Evolutionary conservation across 2,888 invertebrate genomes (phyloP).

Genomic region (Rhingia campestris): DNA sequence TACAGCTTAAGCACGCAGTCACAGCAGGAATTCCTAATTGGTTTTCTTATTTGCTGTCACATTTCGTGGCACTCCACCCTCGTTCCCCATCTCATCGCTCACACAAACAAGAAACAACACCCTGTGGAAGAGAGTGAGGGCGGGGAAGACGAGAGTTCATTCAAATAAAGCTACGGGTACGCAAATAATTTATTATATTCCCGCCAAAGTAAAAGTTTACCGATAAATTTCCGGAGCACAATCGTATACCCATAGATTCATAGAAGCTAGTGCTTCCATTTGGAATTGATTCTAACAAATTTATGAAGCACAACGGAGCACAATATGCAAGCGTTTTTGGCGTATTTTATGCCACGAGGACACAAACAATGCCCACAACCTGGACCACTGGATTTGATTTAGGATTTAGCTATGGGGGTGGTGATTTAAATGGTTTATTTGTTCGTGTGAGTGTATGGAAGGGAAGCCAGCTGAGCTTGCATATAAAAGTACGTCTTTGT

Average conservation of each 20-base stretch:
- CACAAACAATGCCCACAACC: constrained; percentile 37
- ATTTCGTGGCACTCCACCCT: constrained; percentile 10
- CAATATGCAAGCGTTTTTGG: constrained; percentile 39
- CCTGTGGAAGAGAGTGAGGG: neutral
- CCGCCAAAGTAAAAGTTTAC: constrained; percentile 42
- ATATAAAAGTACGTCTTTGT: constrained; percentile 5
- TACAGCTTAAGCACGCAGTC: neutral
- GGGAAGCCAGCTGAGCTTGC: constrained; percentile 2
- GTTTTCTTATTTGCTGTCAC: constrained; percentile 53
- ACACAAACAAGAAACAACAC: neutral
- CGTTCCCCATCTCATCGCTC: neutral
- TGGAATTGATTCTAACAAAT: constrained; percentile 47
- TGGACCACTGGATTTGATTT: constrained; percentile 59
- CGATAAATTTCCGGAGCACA: constrained; percentile 48
- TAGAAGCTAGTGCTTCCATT: constrained; percentile 1
- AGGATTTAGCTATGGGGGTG: constrained; percentile 7
- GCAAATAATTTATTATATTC: constrained; percentile 55
- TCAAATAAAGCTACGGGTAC: constrained; percentile 36
- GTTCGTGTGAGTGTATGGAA: constrained; percentile 5
- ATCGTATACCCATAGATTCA: neutral
- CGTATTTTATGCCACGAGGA: constrained; percentile 29
- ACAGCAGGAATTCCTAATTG: constrained; percentile 41
- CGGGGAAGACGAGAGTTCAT: constrained; percentile 22
- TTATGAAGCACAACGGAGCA: constrained; percentile 53
- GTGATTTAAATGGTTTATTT: constrained; percentile 37